These are phyloP conservation scores for Apaloderma vittatum DNA, from an alignment of 2,113 vertebrate genomes.

Conservation along the genomic window DNA sequence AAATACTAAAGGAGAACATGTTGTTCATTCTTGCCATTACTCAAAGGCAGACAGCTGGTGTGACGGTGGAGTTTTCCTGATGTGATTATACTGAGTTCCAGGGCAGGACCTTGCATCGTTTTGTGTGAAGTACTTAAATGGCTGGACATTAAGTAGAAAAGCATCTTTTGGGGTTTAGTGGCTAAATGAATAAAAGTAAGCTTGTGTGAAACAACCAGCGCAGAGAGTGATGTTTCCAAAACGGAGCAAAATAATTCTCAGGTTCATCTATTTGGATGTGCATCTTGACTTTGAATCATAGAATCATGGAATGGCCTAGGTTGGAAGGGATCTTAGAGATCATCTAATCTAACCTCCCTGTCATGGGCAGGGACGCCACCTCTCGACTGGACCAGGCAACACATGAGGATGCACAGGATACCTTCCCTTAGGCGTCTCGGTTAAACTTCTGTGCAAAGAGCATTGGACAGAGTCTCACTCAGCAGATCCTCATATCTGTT, in stretches of 20 bases:
- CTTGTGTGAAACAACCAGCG: not conserved
- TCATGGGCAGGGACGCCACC: too few species aligned
- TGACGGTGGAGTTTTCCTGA: not conserved
- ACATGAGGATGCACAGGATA: too few species aligned
- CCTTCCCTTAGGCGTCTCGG: not conserved
- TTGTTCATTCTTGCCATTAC: not conserved
- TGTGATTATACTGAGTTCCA: not conserved
- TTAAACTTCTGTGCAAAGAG: not conserved
- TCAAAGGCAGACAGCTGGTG: not conserved
- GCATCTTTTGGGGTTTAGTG: not conserved
- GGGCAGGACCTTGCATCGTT: not conserved
- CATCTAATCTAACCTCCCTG: too few species aligned
- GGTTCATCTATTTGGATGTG: not conserved
- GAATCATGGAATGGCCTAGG: too few species aligned
- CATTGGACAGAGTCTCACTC: not conserved
- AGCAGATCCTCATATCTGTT: not conserved
- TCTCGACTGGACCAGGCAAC: too few species aligned
- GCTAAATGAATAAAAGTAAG: not conserved
- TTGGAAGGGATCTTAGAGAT: too few species aligned
- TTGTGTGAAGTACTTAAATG: not conserved
- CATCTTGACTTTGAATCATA: not conserved
- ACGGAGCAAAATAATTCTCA: not conserved
- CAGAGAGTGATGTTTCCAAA: not conserved
- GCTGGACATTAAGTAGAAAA: not conserved
- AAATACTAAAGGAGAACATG: not conserved